phyloP scores from a whole-genome alignment of 2,888 invertebrate species.

The Invenusta paracnida region DNA sequence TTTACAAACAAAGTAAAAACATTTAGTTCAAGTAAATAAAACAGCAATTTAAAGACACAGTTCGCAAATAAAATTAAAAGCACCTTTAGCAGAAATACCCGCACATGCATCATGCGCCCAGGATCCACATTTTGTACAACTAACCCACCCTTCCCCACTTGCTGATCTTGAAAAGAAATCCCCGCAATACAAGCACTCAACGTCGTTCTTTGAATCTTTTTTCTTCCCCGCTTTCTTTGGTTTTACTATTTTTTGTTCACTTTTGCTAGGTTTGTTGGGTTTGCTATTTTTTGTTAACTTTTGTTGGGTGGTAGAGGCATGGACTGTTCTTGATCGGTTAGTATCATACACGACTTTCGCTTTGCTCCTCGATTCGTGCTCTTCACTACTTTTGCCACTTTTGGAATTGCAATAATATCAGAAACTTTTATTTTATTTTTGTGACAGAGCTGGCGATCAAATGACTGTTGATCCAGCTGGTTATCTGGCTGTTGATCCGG shows the following conservation, averaged over 20 bases:
- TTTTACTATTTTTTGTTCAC: neutral
- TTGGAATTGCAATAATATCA: neutral
- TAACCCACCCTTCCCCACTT: neutral
- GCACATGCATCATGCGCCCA: constrained; percentile 20
- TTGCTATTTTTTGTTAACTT: neutral
- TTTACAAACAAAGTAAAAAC: no score
- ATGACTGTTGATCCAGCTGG: neutral
- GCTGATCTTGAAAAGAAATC: neutral
- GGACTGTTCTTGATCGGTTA: neutral
- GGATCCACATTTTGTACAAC: neutral
- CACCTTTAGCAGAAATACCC: neutral
- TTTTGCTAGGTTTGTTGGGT: neutral
- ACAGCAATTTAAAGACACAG: constrained; percentile 16
- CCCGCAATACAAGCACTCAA: constrained; percentile 7
- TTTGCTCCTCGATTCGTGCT: neutral
- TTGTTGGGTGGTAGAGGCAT: neutral
- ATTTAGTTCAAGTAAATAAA: no score
- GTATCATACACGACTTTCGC: neutral
- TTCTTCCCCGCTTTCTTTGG: neutral
- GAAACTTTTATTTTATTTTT: neutral
- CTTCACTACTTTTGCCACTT: neutral
- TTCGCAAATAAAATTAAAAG: neutral
- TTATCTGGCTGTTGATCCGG: neutral
- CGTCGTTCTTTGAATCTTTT: neutral
- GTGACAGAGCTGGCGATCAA: neutral